A percentile compares a stretch with the other conserved stretches of the same genome.
phyloP scores from a whole-genome alignment of 2,113 vertebrate genomes.

The Ammodytes marinus region DNA sequence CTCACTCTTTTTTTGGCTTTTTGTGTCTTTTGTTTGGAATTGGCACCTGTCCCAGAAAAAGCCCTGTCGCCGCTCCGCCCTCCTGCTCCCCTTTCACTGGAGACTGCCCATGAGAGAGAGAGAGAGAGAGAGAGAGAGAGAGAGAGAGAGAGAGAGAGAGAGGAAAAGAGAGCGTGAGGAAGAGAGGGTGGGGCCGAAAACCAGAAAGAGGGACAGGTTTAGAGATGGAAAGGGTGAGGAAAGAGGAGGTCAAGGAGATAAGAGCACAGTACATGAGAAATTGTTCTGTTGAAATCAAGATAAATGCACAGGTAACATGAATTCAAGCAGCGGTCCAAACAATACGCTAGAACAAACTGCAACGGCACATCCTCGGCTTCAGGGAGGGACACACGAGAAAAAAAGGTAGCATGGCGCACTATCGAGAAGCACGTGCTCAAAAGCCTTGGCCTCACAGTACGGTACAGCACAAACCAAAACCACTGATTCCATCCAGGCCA shows the following conservation, averaged over 20 bases:
- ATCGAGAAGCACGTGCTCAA: constrained; percentile 48
- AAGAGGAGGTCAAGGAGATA: constrained; percentile 65
- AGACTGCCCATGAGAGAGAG: constrained; percentile 75
- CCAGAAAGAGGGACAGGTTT: constrained; percentile 69
- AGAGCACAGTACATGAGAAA: constrained; percentile 54
- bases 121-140: constrained; percentile 53
- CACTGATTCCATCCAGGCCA: constrained; percentile 22
- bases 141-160: constrained; percentile 50
- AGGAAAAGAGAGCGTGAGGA: constrained; percentile 23
- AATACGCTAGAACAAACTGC: constrained; percentile 50
- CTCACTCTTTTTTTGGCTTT: constrained; percentile 86
- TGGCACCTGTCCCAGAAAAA: constrained; percentile 95
- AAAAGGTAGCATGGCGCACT: constrained; percentile 54
- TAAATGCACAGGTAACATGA: constrained; percentile 45
- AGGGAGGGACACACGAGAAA: constrained; percentile 21
- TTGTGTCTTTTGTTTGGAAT: constrained; percentile 92
- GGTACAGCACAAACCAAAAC: constrained; percentile 18
- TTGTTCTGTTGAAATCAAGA: constrained; percentile 47
- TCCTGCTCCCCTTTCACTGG: constrained; percentile 86
- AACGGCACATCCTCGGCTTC: constrained; percentile 55
- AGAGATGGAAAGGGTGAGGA: constrained; percentile 66
- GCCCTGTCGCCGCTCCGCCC: constrained; percentile 86
- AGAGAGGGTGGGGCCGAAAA: constrained; percentile 76
- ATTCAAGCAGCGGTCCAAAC: constrained; percentile 23
- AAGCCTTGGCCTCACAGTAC: constrained; percentile 8